These are phyloP conservation scores for Prolemur simus DNA, from an alignment of 2,113 vertebrate genomes.

Conservation along the genomic window DNA sequence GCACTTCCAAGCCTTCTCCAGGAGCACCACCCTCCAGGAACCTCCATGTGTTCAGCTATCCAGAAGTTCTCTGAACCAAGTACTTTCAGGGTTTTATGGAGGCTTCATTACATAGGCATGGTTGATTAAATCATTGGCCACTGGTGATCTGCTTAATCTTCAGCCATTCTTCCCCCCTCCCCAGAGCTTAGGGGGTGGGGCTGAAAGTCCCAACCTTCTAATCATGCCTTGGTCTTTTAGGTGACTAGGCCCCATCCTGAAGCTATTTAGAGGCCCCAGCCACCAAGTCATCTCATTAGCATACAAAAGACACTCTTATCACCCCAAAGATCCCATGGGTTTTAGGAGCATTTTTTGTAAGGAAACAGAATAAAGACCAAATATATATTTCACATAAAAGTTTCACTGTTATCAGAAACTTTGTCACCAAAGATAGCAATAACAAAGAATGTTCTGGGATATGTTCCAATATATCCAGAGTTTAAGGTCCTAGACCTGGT, in stretches of 20 bases:
- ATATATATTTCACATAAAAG: not conserved
- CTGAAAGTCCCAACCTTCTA: not conserved
- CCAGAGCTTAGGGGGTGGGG: not conserved
- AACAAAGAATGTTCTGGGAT: not conserved
- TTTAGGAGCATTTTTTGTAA: not conserved
- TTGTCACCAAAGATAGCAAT: not conserved
- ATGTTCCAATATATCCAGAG: not conserved
- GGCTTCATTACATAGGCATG: not conserved
- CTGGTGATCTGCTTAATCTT: not conserved
- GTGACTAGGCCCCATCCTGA: not conserved
- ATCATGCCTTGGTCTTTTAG: not conserved
- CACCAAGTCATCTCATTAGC: not conserved
- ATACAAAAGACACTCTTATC: not conserved
- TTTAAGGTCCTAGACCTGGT: not conserved
- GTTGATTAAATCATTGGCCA: not conserved
- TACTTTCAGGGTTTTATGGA: not conserved
- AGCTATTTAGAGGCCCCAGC: too few species aligned
- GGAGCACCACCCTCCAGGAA: not conserved
- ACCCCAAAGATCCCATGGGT: not conserved
- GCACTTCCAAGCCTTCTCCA: not conserved
- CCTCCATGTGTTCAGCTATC: too few species aligned
- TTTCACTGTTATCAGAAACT: not conserved
- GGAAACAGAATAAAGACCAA: not conserved
- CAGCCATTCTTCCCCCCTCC: not conserved
- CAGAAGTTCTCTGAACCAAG: not conserved